Conservation (phyloP, 2,888 invertebrate genomes). For the Eristalis tenax region DNA sequence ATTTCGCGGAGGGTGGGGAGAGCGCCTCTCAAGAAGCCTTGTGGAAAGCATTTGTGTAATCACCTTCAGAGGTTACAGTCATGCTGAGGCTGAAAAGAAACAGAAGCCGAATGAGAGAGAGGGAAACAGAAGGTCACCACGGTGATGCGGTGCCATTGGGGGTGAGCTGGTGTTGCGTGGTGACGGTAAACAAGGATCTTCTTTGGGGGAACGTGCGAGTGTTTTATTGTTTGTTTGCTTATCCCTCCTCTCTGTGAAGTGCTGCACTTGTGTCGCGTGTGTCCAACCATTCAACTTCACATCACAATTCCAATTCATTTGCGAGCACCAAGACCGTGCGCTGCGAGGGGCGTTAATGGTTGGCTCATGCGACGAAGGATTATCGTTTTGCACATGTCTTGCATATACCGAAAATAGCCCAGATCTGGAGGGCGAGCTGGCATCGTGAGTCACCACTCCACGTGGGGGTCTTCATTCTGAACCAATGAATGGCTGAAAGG, state of each 20-base stretch:
- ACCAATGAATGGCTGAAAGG: background rate
- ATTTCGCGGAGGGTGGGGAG: background rate
- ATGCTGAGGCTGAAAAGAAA: background rate
- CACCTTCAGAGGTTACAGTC: slow-evolving; percentile 29
- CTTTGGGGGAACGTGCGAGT: background rate
- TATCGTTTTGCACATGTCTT: slow-evolving; percentile 8
- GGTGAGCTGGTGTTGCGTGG: background rate
- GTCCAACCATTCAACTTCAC: background rate
- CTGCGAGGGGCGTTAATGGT: background rate
- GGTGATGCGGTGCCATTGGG: background rate
- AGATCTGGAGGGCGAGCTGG: background rate
- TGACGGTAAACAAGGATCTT: slow-evolving; percentile 7
- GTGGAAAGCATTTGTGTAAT: slow-evolving; percentile 37
- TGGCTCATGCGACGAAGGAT: slow-evolving; percentile 8
- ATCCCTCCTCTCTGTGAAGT: background rate
- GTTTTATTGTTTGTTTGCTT: slow-evolving; percentile 18
- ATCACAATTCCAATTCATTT: slow-evolving; percentile 23
- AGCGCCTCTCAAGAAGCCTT: background rate
- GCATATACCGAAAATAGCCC: slow-evolving; percentile 13
- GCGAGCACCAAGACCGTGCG: background rate
- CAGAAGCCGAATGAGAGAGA: background rate
- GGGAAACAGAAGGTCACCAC: slow-evolving; percentile 21
- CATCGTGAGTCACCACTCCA: background rate
- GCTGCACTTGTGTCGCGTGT: slow-evolving; percentile 10
- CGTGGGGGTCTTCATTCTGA: background rate